phyloP scores from a whole-genome alignment of 2,888 invertebrate species.

The Ochlodes sylvanus region DNA sequence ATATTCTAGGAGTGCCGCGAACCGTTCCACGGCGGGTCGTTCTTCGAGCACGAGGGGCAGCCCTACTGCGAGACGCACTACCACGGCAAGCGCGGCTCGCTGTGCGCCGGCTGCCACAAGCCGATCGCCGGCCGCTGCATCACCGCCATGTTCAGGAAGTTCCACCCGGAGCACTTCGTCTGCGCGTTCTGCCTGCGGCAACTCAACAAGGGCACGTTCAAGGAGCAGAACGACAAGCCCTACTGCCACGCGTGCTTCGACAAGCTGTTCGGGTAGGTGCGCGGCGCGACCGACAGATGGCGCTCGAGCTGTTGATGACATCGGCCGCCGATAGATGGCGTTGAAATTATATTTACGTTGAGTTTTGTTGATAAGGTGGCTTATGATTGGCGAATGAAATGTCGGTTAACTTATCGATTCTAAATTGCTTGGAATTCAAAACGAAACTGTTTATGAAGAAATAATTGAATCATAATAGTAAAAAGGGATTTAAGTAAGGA shows the following conservation, averaged over 20 bases:
- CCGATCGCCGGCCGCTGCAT: constrained; percentile 99
- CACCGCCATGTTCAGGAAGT: constrained; percentile 99
- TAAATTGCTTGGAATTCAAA: background rate
- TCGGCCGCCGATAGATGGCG: background rate
- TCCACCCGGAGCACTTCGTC: constrained; percentile 99
- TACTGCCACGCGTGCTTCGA: constrained; percentile 99
- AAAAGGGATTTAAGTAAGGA: background rate
- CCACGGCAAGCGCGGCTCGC: constrained; percentile 97
- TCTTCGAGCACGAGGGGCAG: constrained; percentile 99
- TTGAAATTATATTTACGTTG: background rate
- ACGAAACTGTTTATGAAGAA: background rate
- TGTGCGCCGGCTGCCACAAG: constrained; percentile 99
- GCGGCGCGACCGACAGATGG: constrained; percentile 41
- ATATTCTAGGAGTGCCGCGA: constrained; percentile 95
- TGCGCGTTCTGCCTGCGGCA: constrained; percentile 99
- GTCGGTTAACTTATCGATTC: background rate
- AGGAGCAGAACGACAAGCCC: constrained; percentile 99
- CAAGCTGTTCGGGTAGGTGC: constrained; percentile 77
- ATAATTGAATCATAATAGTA: background rate
- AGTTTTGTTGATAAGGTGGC: background rate
- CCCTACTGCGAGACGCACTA: constrained; percentile 99
- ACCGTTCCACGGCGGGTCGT: constrained; percentile 98
- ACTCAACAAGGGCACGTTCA: constrained; percentile 99
- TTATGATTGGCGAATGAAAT: too few relatives aligned
- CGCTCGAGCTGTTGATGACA: constrained; percentile 35